A percentile compares a stretch with the other conserved stretches of the same genome.
These are phyloP conservation scores for Mimas tiliae DNA, from an alignment of 2,888 invertebrate genomes.

Conservation along the genomic window DNA sequence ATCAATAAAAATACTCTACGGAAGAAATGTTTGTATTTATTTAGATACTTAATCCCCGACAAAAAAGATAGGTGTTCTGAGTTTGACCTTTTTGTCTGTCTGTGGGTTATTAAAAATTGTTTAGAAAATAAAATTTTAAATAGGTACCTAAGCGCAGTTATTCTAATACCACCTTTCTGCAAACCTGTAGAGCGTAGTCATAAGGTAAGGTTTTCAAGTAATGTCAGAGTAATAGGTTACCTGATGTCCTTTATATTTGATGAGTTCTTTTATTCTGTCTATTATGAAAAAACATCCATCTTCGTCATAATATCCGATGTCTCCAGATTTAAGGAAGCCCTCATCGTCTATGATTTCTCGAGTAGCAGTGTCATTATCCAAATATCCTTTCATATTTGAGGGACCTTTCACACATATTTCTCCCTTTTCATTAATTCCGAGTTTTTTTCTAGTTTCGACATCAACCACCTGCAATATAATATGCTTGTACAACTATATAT, in stretches of 20 bases:
- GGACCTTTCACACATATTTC: constrained; percentile 66
- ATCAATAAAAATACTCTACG: too few species aligned
- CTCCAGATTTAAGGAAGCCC: constrained; percentile 63
- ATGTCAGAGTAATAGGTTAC: constrained; percentile 49
- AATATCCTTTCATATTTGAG: constrained; percentile 63
- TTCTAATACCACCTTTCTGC: too few species aligned
- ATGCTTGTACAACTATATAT: not conserved
- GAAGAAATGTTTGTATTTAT: too few species aligned
- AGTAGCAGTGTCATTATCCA: constrained; percentile 53
- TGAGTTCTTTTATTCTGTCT: constrained; percentile 65
- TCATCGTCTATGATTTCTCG: constrained; percentile 57
- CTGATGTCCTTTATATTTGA: constrained; percentile 78
- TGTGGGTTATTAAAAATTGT: too few species aligned
- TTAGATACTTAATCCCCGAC: too few species aligned
- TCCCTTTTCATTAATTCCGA: constrained; percentile 57
- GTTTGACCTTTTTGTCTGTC: too few species aligned
- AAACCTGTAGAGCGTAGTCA: too few species aligned
- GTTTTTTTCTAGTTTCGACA: constrained; percentile 49
- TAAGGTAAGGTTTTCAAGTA: too few species aligned
- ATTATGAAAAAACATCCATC: constrained; percentile 67
- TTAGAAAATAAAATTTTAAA: too few species aligned
- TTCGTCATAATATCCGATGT: constrained; percentile 64
- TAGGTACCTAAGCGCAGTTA: too few species aligned
- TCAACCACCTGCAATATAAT: constrained; percentile 65
- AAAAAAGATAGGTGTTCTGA: too few species aligned